Evolutionary conservation across 2,888 invertebrate genomes (phyloP), one percentile per base, ranked within the genome.

Genomic region (Hydroisotoma schaefferi): DNA sequence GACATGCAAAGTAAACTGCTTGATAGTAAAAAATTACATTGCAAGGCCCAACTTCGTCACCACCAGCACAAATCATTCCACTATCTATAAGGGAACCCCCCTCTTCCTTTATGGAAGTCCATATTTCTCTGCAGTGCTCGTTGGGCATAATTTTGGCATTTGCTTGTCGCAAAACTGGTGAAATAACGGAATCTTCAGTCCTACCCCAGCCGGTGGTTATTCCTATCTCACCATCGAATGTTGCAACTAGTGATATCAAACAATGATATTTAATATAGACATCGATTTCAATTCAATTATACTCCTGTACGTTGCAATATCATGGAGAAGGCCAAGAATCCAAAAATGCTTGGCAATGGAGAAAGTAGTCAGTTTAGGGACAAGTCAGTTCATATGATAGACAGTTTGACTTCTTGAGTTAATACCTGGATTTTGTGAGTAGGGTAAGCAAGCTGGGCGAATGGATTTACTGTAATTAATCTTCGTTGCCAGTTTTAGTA

Each of bases 121-220:
- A 70, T 15, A 40, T 47, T 10, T 53, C 23, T 1, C 61, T 47
- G 37, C 70, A 70, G 2, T 59, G 28, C 2, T 69, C 66, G 22
- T 63, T 63, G 5, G 54, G 37, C 1, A 67, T 51, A 1, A 69
- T 59, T 38, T 57, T 60, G 5, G 69, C 26, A 15, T 28, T 37
- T 2, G 71, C 68, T 52, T 68, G 55, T 0, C 67, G 55, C 2
- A 71, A 46, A 5, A 71, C 71, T 23, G 69, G 65, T 1, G 71
- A 71, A 33, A 71, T 65, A 1, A 69, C 62, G 4, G 63, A 59
- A 27, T 66, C 62, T 53, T 68, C 69, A 0, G 69, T 69, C 55
- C 61, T 59, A n/a, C 71, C 71, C 71, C 71, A 71, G 12, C 71
- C 71, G 8, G 67, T 71, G 1, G 63, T 61, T n/a, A 57, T 43